Evolutionary conservation across 2,113 vertebrate species (phyloP), one percentile per base, ranked within the genome.

Genomic region (Phrynocephalus versicolor): DNA sequence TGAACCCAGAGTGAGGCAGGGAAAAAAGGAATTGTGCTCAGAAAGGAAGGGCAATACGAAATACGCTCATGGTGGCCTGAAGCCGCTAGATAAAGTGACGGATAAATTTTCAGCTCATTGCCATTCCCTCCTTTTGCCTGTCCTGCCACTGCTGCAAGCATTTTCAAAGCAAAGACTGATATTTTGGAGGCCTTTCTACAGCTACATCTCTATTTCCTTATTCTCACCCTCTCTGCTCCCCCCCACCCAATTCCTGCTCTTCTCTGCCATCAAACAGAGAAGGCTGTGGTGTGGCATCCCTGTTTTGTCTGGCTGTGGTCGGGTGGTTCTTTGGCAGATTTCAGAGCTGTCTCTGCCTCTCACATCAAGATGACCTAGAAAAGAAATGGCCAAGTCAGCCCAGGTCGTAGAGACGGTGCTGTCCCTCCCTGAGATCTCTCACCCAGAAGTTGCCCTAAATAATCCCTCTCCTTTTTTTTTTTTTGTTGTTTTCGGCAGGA

Each of bases 301-400:
- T 92, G 89, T 93, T 90, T 82, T 85, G 94, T 91, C 85, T 89
- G 87, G 89, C 92, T 93, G 82, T 93, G 97, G 83, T 93, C 96
- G 89, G 92, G 91, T 93, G 39, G 15, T 85, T 96, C 95, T 94
- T 94, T 93, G 90, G 94, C 93, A 93, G 91, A 96, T 94, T 95
- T 95, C 93, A 95, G 88, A 94, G 88, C 95, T 95, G 95, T 97
- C 96, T 97, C 93, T 91, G 94, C 95, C 87, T 96, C 96, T 93
- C 95, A 97, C 89, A 93, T 97, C 97, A 98, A 41, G 75, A 90
- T 95, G 95, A 98, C 97, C 97, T 96, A 96, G 95, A 97, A 97
- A 97, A 80, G 2, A 91, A 51, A 92, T n/a, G 58, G 82, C 70
- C 84, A 83, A 89, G 92, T 91, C 93, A 94, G 79, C 21, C 81